phyloP scores from a whole-genome alignment of 35 echinoderm and acorn worm species.

The Heliocidaris erythrogramma region DNA sequence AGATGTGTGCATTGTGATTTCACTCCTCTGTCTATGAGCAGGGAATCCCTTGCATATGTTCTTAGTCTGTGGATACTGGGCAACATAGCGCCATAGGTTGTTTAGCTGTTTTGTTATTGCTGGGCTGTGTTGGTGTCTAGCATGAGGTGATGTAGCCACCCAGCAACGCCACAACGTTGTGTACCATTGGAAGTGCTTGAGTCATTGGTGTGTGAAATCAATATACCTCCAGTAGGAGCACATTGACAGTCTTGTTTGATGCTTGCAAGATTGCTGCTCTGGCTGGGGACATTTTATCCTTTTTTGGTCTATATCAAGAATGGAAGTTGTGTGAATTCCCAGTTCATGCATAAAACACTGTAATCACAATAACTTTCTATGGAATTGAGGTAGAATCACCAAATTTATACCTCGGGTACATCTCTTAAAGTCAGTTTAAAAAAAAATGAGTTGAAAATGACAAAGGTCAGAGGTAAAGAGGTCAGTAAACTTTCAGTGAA shows the following conservation, averaged over 20 bases:
- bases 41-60: neutral
- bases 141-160: constrained; percentile 36
- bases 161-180: constrained; percentile 98
- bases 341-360: too few species aligned
- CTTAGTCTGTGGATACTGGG: neutral
- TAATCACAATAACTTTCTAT: too few species aligned
- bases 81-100: neutral
- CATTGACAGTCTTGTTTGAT: constrained; percentile 9
- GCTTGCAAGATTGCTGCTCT: constrained; percentile 41
- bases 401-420: too few species aligned
- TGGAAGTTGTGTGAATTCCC: neutral
- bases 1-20: neutral
- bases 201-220: constrained; percentile 99
- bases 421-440: too few species aligned
- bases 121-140: constrained; percentile 1
- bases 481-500: too few species aligned
- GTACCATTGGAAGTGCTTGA: constrained; percentile 98
- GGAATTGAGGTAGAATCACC: too few species aligned
- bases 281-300: constrained; percentile 32
- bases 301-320: neutral
- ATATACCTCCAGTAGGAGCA: constrained; percentile 90
- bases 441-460: too few species aligned
- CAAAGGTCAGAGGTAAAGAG: too few species aligned
- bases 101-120: neutral
- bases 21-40: neutral